Conservation (phyloP, 2,888 invertebrate species). For the Byasa hedistus region DNA sequence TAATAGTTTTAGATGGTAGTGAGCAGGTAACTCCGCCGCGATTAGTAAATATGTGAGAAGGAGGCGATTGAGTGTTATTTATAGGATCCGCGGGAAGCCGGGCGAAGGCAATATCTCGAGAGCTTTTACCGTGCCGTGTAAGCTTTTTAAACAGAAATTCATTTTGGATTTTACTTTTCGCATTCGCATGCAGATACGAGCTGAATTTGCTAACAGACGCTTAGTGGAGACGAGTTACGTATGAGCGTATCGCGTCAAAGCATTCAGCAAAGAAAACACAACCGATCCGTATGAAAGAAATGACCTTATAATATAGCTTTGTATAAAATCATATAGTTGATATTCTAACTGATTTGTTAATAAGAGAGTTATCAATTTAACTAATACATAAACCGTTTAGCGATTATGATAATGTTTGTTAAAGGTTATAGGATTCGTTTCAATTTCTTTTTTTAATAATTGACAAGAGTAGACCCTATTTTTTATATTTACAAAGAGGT, state of each 20-base stretch:
- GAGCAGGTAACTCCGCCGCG: no score
- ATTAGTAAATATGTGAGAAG: slow-evolving; percentile 13
- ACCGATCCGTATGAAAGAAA: background rate
- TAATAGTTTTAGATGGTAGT: no score
- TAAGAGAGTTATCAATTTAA: no score
- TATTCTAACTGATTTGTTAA: no score
- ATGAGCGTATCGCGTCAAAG: slow-evolving; percentile 13
- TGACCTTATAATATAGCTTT: no score
- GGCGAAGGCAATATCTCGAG: slow-evolving; percentile 29
- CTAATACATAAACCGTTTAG: no score
- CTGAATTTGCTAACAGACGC: slow-evolving; percentile 33
- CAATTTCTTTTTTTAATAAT: no score
- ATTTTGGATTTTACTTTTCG: slow-evolving; percentile 42
- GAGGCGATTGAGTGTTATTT: slow-evolving; percentile 27
- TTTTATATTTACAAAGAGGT: no score
- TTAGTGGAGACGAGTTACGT: slow-evolving; percentile 31
- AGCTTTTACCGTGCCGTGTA: slow-evolving; percentile 31
- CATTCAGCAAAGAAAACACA: slow-evolving; percentile 1
- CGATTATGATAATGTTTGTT: no score
- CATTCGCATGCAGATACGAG: slow-evolving; percentile 36
- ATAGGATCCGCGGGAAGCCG: slow-evolving; percentile 24
- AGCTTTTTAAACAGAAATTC: slow-evolving; percentile 40
- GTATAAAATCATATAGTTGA: no score
- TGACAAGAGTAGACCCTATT: no score
- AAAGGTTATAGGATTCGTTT: no score